These are phyloP conservation scores for Hyla sarda DNA, from an alignment of 2,113 vertebrate species.

Conservation along the genomic window DNA sequence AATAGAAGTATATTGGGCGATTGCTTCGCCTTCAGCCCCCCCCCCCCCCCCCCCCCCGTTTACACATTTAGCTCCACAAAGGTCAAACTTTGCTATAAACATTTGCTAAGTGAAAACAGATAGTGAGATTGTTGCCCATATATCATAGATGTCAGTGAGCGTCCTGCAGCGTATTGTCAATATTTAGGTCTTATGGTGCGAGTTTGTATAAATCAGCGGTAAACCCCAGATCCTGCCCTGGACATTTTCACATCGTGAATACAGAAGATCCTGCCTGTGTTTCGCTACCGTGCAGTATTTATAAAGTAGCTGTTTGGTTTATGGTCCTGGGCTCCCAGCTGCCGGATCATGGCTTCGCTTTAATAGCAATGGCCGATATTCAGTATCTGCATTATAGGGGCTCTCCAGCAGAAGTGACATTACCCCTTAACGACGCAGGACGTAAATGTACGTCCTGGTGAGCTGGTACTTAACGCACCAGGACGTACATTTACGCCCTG, in stretches of 20 bases:
- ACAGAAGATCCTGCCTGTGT: conserved; percentile 7
- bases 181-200: background rate
- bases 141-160: background rate
- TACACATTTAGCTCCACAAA: background rate
- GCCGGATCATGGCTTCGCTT: background rate
- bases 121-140: background rate
- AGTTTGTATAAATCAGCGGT: conserved; percentile 1
- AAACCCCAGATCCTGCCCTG: conserved; percentile 8
- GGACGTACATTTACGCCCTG: too few species aligned
- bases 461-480: too few species aligned
- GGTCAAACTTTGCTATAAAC: background rate
- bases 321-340: conserved; percentile 1
- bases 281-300: background rate
- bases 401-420: background rate
- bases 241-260: conserved; percentile 1
- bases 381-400: background rate
- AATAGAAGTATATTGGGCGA: background rate
- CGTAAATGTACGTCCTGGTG: too few species aligned
- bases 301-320: conserved; percentile 4
- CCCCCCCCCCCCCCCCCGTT: too few species aligned
- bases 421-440: too few species aligned
- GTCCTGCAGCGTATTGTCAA: conserved; percentile 1
- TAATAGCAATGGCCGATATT: background rate
- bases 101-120: conserved; percentile 1
- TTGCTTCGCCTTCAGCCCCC: too few species aligned